Conservation (phyloP, 2,113 vertebrate genomes). For the Anoplopoma fimbria region DNA sequence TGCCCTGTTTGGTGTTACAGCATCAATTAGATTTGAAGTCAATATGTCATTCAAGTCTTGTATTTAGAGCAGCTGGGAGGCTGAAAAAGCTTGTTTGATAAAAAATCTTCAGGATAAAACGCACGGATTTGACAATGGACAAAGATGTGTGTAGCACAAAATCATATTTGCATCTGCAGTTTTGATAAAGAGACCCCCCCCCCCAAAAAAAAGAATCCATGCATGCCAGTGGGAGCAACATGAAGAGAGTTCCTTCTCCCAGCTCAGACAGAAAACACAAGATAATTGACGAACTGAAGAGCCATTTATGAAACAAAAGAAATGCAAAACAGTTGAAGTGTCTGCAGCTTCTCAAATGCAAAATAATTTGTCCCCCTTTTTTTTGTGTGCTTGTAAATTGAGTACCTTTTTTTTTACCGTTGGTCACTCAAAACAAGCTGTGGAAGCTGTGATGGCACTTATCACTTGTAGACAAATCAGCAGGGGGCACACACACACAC, state of each 20-base stretch:
- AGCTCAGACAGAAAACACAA: neutral
- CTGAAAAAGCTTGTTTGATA: neutral
- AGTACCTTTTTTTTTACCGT: neutral
- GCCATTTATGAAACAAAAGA: neutral
- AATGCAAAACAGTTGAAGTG: neutral
- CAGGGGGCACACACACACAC: neutral
- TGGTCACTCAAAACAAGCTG: neutral
- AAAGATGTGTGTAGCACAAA: neutral
- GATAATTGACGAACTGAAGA: neutral
- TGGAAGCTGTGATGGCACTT: neutral
- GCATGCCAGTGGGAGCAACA: neutral
- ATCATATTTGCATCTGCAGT: neutral
- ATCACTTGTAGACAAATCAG: neutral
- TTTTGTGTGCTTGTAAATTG: neutral
- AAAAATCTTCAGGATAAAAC: neutral
- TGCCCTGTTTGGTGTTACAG: neutral
- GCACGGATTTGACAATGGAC: neutral
- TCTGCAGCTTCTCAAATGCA: neutral
- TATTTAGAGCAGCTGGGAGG: neutral
- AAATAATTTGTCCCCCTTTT: neutral
- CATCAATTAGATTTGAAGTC: neutral
- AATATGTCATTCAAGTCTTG: neutral
- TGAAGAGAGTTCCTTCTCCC: neutral
- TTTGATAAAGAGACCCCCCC: neutral
- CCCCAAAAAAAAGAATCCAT: neutral